Evolutionary conservation across 2,888 invertebrate species (phyloP).

Genomic region (Stictocephala bisonia): DNA sequence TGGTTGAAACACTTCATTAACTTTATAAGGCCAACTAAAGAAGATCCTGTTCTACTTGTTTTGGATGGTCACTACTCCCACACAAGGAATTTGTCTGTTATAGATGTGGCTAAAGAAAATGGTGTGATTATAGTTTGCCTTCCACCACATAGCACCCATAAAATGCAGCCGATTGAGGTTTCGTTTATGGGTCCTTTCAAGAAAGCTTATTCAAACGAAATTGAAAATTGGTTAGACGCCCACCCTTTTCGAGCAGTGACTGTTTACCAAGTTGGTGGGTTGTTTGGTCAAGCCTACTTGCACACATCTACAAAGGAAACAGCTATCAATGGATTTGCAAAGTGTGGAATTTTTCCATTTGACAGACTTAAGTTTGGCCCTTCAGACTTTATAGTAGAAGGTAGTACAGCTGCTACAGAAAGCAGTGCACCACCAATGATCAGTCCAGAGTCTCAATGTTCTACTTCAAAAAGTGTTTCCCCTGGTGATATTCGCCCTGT

Average conservation of each 20-base stretch:
- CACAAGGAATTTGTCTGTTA: constrained; percentile 34
- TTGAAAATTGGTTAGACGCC: constrained; percentile 51
- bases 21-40: constrained; percentile 53
- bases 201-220: constrained; percentile 35
- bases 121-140: constrained; percentile 38
- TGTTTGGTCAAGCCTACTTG: constrained; percentile 58
- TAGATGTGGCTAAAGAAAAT: constrained; percentile 18
- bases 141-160: constrained; percentile 18
- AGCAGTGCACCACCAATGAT: background rate
- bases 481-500: background rate
- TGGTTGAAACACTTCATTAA: constrained; percentile 60
- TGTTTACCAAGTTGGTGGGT: constrained; percentile 41
- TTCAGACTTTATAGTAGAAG: background rate
- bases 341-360: constrained; percentile 57
- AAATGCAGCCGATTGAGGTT: constrained; percentile 34
- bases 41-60: constrained; percentile 55
- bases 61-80: constrained; percentile 48
- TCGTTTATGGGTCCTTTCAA: constrained; percentile 44
- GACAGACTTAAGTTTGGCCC: background rate
- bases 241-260: constrained; percentile 54
- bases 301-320: constrained; percentile 57
- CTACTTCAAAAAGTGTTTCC: background rate
- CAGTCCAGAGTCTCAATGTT: too few species aligned
- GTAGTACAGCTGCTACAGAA: background rate
- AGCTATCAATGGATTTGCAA: constrained; percentile 54